Evolutionary conservation across 2,888 invertebrate genomes (phyloP).

Genomic region (Harpagoxenus sublaevis): DNA sequence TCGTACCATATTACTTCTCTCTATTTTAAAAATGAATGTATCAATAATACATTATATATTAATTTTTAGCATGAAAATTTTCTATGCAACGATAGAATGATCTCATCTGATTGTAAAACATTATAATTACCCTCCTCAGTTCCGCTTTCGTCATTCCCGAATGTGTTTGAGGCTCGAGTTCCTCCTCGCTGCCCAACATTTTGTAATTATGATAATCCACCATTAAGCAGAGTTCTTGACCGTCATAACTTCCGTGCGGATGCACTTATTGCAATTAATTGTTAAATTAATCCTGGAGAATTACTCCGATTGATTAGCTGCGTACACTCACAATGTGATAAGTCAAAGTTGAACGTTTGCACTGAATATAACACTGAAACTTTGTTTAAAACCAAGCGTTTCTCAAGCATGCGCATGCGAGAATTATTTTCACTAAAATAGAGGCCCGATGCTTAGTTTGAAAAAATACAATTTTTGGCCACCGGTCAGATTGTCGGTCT

Average conservation of each 20-base stretch:
- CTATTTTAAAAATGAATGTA: neutral
- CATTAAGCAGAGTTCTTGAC: slow-evolving; percentile 74
- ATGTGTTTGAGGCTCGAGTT: slow-evolving; percentile 86
- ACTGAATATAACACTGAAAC: slow-evolving; percentile 6
- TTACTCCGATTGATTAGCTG: neutral
- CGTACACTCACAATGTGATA: neutral
- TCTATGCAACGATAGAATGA: neutral
- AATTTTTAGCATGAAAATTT: neutral
- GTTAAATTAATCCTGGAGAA: slow-evolving; percentile 20
- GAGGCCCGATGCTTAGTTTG: neutral
- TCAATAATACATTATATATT: neutral
- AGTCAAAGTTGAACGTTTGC: slow-evolving; percentile 7
- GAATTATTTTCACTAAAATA: neutral
- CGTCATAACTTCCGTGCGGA: neutral
- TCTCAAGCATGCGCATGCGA: neutral
- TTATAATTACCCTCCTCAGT: slow-evolving; percentile 88
- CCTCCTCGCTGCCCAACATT: slow-evolving; percentile 85
- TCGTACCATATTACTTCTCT: neutral
- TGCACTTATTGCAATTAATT: slow-evolving; percentile 29
- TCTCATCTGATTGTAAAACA: neutral
- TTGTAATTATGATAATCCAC: slow-evolving; percentile 84
- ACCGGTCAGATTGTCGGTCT: neutral
- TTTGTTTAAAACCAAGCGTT: neutral
- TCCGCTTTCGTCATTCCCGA: slow-evolving; percentile 91
- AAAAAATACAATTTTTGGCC: neutral